These are phyloP conservation scores for Pristionchus mayeri DNA, from an alignment of 2,888 invertebrate species.

Conservation along the genomic window DNA sequence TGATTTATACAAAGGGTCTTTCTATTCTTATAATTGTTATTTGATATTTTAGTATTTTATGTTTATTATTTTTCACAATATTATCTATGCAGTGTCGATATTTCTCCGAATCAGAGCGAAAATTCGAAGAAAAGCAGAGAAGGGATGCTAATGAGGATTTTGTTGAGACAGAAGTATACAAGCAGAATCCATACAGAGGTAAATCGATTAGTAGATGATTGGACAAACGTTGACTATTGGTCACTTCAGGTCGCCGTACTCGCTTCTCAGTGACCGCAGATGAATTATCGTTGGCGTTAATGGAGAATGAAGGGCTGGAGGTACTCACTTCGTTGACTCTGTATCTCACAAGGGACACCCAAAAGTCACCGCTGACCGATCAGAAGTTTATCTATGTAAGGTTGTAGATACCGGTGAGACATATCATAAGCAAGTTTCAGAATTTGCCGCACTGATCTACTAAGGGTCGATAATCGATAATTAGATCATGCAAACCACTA, in stretches of 20 bases:
- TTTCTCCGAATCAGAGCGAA: constrained; percentile 36
- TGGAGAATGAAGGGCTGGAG: constrained; percentile 59
- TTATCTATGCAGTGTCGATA: constrained; percentile 44
- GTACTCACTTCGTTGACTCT: too few relatives aligned
- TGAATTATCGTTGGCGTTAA: constrained; percentile 58
- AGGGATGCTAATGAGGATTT: constrained; percentile 34
- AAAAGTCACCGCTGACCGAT: too few relatives aligned
- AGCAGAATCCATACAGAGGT: constrained; percentile 47
- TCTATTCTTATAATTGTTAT: too few relatives aligned
- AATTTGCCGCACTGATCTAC: too few relatives aligned
- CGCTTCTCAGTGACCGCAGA: constrained; percentile 65
- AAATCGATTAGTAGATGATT: too few relatives aligned
- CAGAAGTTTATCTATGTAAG: too few relatives aligned
- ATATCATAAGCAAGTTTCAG: too few relatives aligned
- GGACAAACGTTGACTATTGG: neutral
- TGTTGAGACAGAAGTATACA: constrained; percentile 2
- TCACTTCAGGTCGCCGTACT: constrained; percentile 61
- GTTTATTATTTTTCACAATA: neutral
- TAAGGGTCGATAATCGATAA: too few relatives aligned
- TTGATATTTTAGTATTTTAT: neutral
- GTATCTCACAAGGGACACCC: too few relatives aligned
- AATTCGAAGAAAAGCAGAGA: neutral
- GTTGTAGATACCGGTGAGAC: too few relatives aligned
- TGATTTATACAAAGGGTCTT: too few relatives aligned
- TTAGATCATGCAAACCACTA: too few relatives aligned